Conservation (phyloP, 2,113 vertebrate species). For the Python bivittatus region DNA sequence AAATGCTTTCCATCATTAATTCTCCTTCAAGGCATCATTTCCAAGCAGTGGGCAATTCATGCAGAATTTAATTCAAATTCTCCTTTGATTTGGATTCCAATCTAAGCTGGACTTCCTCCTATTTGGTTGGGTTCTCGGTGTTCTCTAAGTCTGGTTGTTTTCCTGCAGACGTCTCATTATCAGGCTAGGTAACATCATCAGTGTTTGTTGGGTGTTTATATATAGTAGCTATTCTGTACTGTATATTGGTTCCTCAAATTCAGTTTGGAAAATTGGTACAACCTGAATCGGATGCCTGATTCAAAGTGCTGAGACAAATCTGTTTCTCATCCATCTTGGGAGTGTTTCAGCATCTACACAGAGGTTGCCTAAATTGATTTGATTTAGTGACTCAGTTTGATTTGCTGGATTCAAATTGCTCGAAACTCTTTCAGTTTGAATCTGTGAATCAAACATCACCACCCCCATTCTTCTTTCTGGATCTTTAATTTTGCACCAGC, state of each 20-base stretch:
- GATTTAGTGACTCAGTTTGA: not conserved
- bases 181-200: not conserved
- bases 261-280: not conserved
- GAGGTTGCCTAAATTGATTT: not conserved
- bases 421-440: not conserved
- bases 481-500: not conserved
- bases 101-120: too few species aligned
- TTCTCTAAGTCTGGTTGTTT: too few species aligned
- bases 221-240: not conserved
- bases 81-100: too few species aligned
- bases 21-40: too few species aligned
- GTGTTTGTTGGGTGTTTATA: not conserved
- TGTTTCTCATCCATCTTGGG: too few species aligned
- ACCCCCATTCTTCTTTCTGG: too few species aligned
- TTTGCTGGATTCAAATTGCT: not conserved
- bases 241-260: not conserved
- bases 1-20: too few species aligned
- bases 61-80: too few species aligned
- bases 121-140: too few species aligned
- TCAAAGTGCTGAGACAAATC: not conserved
- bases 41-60: too few species aligned
- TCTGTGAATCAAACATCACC: not conserved
- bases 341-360: not conserved
- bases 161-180: not conserved
- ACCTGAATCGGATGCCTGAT: not conserved